Conservation (phyloP, 1,140 invertebrate genomes). For the Temnothorax longispinosus region DNA sequence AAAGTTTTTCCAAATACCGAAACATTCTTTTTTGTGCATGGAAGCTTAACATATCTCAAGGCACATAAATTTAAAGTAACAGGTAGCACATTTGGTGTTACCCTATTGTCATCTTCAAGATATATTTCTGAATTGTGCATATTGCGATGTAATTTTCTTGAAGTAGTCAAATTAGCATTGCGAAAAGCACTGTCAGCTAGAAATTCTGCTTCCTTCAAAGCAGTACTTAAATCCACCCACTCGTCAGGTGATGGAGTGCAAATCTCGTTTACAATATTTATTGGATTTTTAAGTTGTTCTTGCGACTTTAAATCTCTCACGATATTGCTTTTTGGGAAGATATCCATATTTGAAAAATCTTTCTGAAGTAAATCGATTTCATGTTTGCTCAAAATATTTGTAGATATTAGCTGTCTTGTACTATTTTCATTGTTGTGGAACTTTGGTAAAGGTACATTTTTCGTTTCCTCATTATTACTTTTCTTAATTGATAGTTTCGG, state of each 20-base stretch:
- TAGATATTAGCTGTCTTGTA: not conserved
- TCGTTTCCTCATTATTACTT: constrained; percentile 7
- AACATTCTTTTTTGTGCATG: constrained; percentile 69
- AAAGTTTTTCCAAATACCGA: constrained; percentile 86
- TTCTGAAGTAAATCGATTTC: constrained; percentile 57
- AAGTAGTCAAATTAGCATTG: constrained; percentile 16
- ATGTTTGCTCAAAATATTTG: constrained; percentile 4
- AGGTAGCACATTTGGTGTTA: constrained; percentile 48
- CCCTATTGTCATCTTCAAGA: not conserved
- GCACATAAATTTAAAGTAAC: constrained; percentile 77
- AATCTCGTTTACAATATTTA: constrained; percentile 37
- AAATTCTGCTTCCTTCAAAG: constrained; percentile 65
- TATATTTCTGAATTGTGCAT: constrained; percentile 12
- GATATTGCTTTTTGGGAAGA: not conserved
- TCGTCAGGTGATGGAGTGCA: constrained; percentile 65
- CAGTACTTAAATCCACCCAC: constrained; percentile 76
- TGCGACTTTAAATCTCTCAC: constrained; percentile 15
- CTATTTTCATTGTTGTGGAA: not conserved
- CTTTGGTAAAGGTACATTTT: not conserved
- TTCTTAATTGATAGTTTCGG: constrained; percentile 72
- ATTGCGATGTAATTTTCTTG: not conserved
- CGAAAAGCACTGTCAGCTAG: constrained; percentile 11
- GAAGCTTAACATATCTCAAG: constrained; percentile 65
- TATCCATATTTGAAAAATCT: constrained; percentile 49
- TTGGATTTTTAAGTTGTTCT: constrained; percentile 2